Evolutionary conservation across 2,113 vertebrate genomes (phyloP).

Genomic region (Oncorhynchus masou): DNA sequence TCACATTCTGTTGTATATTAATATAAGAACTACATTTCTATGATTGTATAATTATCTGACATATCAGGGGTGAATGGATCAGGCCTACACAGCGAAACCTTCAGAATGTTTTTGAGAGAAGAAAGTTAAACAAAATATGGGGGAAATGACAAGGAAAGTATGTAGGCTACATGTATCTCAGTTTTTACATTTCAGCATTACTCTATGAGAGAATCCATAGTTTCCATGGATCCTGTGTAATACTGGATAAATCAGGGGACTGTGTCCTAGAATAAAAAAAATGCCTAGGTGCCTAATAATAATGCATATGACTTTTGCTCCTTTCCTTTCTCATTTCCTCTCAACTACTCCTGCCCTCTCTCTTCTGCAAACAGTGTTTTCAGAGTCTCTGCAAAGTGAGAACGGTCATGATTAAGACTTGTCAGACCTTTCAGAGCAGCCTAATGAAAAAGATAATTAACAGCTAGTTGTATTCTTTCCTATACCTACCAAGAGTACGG

Average conservation of each 20-base stretch:
- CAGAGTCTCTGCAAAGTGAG: neutral
- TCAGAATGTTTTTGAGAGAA: neutral
- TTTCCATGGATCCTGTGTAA: too few relatives aligned
- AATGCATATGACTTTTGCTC: neutral
- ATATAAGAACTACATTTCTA: too few relatives aligned
- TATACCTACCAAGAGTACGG: neutral
- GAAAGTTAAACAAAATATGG: neutral
- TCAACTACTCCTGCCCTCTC: neutral
- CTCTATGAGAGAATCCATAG: too few relatives aligned
- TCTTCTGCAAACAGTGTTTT: neutral
- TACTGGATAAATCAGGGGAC: too few relatives aligned
- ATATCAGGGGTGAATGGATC: neutral
- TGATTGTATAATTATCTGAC: neutral
- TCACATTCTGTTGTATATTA: too few relatives aligned
- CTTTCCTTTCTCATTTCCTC: too few relatives aligned
- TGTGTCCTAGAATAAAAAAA: neutral
- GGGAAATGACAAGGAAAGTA: too few relatives aligned
- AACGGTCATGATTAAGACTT: slow-evolving; percentile 26
- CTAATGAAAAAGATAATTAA: slow-evolving; percentile 47
- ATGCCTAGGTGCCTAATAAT: too few relatives aligned
- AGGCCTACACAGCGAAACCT: neutral
- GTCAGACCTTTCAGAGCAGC: slow-evolving; percentile 14
- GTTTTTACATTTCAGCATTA: too few relatives aligned
- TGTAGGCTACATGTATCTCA: too few relatives aligned
- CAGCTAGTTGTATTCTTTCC: neutral